Percentiles rank a stretch among this genome's conserved stretches.
Evolutionary conservation across 2,888 invertebrate species (phyloP).

Genomic region (Drosophila seclusa): DNA sequence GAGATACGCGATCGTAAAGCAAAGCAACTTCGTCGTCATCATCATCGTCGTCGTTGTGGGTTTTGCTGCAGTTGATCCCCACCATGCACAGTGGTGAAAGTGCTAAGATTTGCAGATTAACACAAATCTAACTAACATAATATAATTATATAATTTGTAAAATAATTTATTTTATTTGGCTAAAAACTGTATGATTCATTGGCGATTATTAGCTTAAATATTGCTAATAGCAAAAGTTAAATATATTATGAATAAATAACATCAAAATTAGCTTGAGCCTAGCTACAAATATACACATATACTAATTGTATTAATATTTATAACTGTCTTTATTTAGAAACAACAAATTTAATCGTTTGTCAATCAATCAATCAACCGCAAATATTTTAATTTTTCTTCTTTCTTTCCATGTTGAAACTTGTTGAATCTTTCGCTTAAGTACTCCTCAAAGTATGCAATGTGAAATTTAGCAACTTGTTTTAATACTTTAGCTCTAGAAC

Average conservation of each 20-base stretch:
- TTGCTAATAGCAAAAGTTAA: not conserved
- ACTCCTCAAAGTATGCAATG: constrained; percentile 41
- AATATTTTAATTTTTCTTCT: not conserved
- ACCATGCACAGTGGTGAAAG: constrained; percentile 39
- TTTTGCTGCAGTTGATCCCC: constrained; percentile 38
- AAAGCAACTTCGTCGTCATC: constrained; percentile 68
- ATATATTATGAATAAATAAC: not conserved
- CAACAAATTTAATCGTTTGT: not conserved
- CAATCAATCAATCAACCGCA: not conserved
- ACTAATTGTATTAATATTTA: not conserved
- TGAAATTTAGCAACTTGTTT: not conserved
- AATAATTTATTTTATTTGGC: not conserved
- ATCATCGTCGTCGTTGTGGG: constrained; percentile 30
- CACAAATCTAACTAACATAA: not conserved
- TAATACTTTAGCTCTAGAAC: too few species aligned
- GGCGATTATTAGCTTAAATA: not conserved
- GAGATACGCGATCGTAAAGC: constrained; percentile 82
- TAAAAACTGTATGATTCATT: not conserved
- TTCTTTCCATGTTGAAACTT: too few species aligned
- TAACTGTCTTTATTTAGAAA: not conserved
- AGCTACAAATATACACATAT: too few species aligned
- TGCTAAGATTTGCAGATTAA: not conserved
- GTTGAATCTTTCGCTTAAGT: not conserved
- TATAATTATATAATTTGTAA: not conserved
- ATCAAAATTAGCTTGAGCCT: not conserved